Base-by-base conservation (phyloP, 2,797 vertebrate genomes). In the Pristis pectinata region DNA sequence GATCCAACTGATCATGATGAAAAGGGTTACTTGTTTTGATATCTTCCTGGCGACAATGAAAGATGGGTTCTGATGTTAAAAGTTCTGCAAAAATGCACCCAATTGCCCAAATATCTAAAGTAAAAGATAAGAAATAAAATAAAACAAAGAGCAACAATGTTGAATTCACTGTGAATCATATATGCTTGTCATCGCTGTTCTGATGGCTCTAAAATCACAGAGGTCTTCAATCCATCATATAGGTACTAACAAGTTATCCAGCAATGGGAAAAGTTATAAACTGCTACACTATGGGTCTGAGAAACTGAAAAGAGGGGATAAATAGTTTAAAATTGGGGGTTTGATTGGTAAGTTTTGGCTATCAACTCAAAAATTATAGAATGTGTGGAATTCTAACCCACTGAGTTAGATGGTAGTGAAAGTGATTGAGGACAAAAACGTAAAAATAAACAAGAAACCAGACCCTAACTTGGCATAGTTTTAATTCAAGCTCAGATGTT, bases 21-120 rank as follows among this genome's bases (percentile, higher is more conserved):
- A 99, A 99, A 94, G 99, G 99, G 96, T 99, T 99, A 97, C 99
- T 99, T 96, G 98, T 99, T 97, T 99, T 99, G 97, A 99, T 99
- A 97, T 99, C 99, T 96, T 99, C 99, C 96, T 99, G 99, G 96
- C 99, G 99, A 97, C 99, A 99, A 96, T 99, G 99, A 96, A 99
- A 99, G 96, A 99, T 99, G 93, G 99, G 99, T 96, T 99, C 99
- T 0, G 99, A 99, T 72, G 99, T 99, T 96, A 99, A 97, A 56
- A 99, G 97, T 96, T 99, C 99, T 5, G 99, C 99, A 96, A 99
- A 99, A 97, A 99, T 99, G 96, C 99, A 99, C 96, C 99, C 99
- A 87, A 99, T 99, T 34, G 99, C 99, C 99, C 98, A 99, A 96
- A 99, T 99, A 97, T 99, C 99, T 99, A 96, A 95, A 85, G 95